Conservation (phyloP, 2,113 vertebrate species). For the Spheniscus mendiculus region DNA sequence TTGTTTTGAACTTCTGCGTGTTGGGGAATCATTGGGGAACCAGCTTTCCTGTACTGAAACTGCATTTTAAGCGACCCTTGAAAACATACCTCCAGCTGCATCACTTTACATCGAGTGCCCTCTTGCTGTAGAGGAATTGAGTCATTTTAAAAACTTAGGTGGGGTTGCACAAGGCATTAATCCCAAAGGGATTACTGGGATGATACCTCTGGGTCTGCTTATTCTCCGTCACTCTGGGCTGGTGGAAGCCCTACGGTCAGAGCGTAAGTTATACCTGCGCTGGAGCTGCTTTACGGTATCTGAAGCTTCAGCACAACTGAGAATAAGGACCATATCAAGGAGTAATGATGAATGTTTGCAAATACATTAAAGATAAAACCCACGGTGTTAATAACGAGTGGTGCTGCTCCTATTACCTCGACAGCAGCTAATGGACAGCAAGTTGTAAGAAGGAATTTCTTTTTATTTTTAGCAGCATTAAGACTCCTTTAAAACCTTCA, state of each 20-base stretch:
- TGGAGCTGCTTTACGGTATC: background rate
- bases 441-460: background rate
- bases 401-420: rapidly evolving
- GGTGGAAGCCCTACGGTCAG: rapidly evolving
- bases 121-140: background rate
- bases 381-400: rapidly evolving
- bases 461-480: background rate
- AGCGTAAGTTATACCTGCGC: background rate
- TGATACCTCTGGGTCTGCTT: background rate
- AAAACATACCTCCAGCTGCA: background rate
- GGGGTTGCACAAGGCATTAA: background rate
- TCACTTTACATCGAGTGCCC: background rate
- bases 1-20: background rate
- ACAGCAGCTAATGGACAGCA: background rate
- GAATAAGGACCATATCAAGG: background rate
- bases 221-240: background rate
- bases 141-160: background rate
- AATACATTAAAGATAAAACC: background rate
- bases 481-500: background rate
- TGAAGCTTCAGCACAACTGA: background rate
- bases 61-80: background rate
- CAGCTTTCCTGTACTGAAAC: background rate
- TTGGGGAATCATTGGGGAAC: rapidly evolving
- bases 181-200: background rate
- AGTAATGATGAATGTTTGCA: background rate